Base-by-base conservation (phyloP, 2,888 invertebrate species). In the Hirtodrosophila confusa region DNA sequence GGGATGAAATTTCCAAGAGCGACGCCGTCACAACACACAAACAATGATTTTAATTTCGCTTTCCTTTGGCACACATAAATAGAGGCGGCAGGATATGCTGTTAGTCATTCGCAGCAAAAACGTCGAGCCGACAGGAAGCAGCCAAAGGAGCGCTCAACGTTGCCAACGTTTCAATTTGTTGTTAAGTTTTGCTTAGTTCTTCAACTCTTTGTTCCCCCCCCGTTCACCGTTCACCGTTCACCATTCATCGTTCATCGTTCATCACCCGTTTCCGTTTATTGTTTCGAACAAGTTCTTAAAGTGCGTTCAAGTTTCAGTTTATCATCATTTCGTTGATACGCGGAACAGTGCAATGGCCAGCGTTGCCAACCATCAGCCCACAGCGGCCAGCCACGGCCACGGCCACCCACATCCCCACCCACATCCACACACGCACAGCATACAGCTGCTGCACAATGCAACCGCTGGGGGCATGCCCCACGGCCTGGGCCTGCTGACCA, bases 31-130 rank as follows among this genome's bases (percentile, higher is more conserved):
- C 63, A 68, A 63, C 75, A 86, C 78, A 80, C 72, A 75, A 79
- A 87, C 86, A 87, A 88, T 75, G 80, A 84, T 88, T 85, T 85
- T 80, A 84, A 80, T 88, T 88, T 89, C 89, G 88, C 89, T 88
- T 88, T 89, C 88, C 80, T 85, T 88, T 88, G 84, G 85, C 87
- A 84, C 74, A 89, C 89, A 91, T 91, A 91, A 91, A 91, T 90
- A 90, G 90, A 78, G 84, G 88, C 78, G 88, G 79, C 84, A 84
- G 86, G 87, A 86, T 86, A 88, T 82, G 78, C 68, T 80, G 89
- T 88, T 90, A 89, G 90, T 91, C 91, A 91, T 91, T 91, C 91
- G 90, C 88, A 91, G 88, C 88, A 89, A 83, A 90, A 89, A 88
- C 89, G 89, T 90, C 88, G 89, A 86, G 88, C 87, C 88, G 90